A percentile compares a stretch with the other conserved stretches of the same genome.
Evolutionary conservation across 1,140 invertebrate species (phyloP).

Genomic region (Ips typographus): DNA sequence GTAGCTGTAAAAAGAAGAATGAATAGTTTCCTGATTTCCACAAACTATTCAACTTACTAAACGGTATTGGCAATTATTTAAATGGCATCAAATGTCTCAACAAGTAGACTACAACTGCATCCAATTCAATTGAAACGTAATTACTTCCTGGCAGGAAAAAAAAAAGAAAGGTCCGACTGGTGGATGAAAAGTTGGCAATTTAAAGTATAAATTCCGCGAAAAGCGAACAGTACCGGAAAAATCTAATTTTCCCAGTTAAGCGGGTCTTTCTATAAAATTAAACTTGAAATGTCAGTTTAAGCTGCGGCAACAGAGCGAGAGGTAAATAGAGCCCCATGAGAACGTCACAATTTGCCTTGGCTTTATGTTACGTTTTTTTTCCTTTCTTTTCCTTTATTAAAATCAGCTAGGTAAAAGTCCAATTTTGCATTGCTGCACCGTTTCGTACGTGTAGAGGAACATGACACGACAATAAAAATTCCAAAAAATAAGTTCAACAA

Average conservation of each 20-base stretch:
- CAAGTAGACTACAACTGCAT: background rate
- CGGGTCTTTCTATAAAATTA: constrained; percentile 25
- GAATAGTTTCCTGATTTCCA: background rate
- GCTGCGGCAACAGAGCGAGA: constrained; percentile 16
- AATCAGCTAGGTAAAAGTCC: too few species aligned
- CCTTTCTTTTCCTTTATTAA: too few species aligned
- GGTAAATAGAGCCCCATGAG: constrained; percentile 21
- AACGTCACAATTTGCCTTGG: constrained; percentile 16
- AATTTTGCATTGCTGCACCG: too few species aligned
- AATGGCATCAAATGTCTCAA: background rate
- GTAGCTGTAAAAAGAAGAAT: too few species aligned
- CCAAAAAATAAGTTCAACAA: too few species aligned
- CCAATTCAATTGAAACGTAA: constrained; percentile 3
- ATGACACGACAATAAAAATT: too few species aligned
- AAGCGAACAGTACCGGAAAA: constrained; percentile 12
- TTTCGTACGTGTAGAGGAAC: too few species aligned
- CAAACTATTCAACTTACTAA: background rate
- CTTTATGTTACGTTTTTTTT: constrained; percentile 5
- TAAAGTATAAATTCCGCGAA: constrained; percentile 12
- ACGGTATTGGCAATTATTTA: background rate
- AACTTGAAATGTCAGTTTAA: constrained; percentile 22
- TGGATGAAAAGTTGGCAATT: constrained; percentile 12
- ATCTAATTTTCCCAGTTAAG: constrained; percentile 21
- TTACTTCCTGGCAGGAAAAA: constrained; percentile 1
- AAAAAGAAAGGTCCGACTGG: background rate